Conservation (phyloP, 2,888 invertebrate species). For the Eubasilissa splendida region DNA sequence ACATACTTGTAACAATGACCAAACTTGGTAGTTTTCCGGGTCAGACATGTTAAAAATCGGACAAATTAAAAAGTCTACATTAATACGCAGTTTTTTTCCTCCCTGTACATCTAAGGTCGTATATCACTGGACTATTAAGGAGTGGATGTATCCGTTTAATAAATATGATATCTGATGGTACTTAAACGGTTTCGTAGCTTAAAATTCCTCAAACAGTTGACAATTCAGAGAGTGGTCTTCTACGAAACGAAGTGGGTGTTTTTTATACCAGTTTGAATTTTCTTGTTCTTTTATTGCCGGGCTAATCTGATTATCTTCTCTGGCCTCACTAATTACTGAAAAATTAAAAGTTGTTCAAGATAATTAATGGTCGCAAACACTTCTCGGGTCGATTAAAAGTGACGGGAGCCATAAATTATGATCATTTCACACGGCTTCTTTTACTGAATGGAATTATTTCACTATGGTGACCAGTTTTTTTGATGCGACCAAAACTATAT, state of each 20-base stretch:
- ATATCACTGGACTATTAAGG: too few relatives aligned
- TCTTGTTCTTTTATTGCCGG: conserved; percentile 36
- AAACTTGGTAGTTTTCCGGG: too few relatives aligned
- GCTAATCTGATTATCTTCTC: conserved; percentile 43
- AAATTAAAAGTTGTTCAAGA: conserved; percentile 45
- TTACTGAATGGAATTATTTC: conserved; percentile 7
- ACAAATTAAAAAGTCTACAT: too few relatives aligned
- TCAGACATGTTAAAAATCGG: too few relatives aligned
- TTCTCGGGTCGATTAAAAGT: conserved; percentile 48
- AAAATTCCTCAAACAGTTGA: too few relatives aligned
- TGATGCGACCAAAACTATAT: too few relatives aligned
- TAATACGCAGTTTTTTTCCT: too few relatives aligned
- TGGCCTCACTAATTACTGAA: conserved; percentile 43
- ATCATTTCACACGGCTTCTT: conserved; percentile 50
- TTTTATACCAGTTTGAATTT: conserved; percentile 19
- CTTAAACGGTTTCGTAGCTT: too few relatives aligned
- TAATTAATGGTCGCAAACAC: conserved; percentile 53
- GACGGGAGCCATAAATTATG: conserved; percentile 46
- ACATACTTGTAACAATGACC: too few relatives aligned
- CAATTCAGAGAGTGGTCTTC: neutral
- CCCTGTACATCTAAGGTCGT: too few relatives aligned
- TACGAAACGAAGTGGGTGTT: neutral
- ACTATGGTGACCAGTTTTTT: conserved; percentile 21
- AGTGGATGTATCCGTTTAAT: too few relatives aligned
- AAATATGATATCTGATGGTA: too few relatives aligned